These are phyloP conservation scores for Leuciscus waleckii DNA, from an alignment of 2,797 vertebrate genomes.

Conservation along the genomic window DNA sequence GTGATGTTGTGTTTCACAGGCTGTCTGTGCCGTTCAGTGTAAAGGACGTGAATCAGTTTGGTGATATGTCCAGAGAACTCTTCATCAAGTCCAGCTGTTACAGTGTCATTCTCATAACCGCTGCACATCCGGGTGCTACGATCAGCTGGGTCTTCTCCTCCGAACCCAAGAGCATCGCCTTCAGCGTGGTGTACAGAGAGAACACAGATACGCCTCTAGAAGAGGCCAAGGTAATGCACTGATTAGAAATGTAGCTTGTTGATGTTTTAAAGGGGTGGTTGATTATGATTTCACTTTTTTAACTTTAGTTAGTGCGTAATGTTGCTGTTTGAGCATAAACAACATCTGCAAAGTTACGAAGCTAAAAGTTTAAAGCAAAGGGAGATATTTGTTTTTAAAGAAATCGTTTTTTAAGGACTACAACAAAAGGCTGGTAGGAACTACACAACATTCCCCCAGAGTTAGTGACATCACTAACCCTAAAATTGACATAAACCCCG, in stretches of 20 bases:
- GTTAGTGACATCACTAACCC: too few species aligned
- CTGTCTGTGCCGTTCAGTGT: slow-evolving; percentile 80
- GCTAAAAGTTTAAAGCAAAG: too few species aligned
- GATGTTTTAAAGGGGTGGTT: neutral
- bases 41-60: slow-evolving; percentile 86
- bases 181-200: slow-evolving; percentile 91
- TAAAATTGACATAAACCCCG: too few species aligned
- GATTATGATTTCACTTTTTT: too few species aligned
- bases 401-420: too few species aligned
- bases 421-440: too few species aligned
- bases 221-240: slow-evolving; percentile 86
- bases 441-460: too few species aligned
- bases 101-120: slow-evolving; percentile 86
- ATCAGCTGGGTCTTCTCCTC: slow-evolving; percentile 95
- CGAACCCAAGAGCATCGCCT: slow-evolving; percentile 92
- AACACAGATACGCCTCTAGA: slow-evolving; percentile 80
- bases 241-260: neutral
- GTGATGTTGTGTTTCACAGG: slow-evolving; percentile 69
- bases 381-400: too few species aligned
- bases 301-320: too few species aligned
- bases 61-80: slow-evolving; percentile 85
- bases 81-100: slow-evolving; percentile 94
- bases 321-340: too few species aligned
- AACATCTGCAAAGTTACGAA: too few species aligned
- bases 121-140: slow-evolving; percentile 79